phyloP scores from a whole-genome alignment of 2,113 vertebrate species.

The Dicentrarchus labrax region DNA sequence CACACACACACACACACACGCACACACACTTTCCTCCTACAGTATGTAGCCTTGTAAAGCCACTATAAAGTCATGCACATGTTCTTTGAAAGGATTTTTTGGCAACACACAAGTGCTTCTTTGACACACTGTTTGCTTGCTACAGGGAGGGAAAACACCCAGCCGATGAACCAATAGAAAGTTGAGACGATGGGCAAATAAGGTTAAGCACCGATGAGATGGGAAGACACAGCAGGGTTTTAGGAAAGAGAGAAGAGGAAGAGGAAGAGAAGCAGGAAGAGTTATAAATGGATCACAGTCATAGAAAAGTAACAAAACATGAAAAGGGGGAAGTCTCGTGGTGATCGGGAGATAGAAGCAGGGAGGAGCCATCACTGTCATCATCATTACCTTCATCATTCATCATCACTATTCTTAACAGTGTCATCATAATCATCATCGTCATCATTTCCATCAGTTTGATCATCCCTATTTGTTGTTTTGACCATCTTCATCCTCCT shows the following conservation, averaged over 20 bases:
- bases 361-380: constrained; percentile 78
- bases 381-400: constrained; percentile 47
- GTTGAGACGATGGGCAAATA: constrained; percentile 61
- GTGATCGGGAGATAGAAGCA: constrained; percentile 85
- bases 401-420: constrained; percentile 23
- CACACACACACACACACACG: constrained; percentile 48
- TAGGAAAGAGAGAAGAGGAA: constrained; percentile 32
- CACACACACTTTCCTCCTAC: constrained; percentile 74
- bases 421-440: constrained; percentile 20
- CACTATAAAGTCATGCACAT: constrained; percentile 83
- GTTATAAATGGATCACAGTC: constrained; percentile 75
- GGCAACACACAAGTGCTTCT: constrained; percentile 84
- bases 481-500: constrained; percentile 66
- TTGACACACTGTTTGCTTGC: constrained; percentile 82
- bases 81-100: constrained; percentile 83
- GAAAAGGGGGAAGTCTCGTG: constrained; percentile 79
- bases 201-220: constrained; percentile 73
- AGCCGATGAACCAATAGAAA: constrained; percentile 72
- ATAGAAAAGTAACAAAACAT: constrained; percentile 82
- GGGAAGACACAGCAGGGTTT: constrained; percentile 71
- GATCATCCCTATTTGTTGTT: constrained; percentile 17
- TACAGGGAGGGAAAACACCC: constrained; percentile 76
- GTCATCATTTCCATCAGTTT: constrained; percentile 44
- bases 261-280: constrained; percentile 46
- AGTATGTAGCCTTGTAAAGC: constrained; percentile 76